These are phyloP conservation scores for Poeciliopsis presidionis DNA, from an alignment of 2,797 vertebrate genomes.

Conservation along the genomic window DNA sequence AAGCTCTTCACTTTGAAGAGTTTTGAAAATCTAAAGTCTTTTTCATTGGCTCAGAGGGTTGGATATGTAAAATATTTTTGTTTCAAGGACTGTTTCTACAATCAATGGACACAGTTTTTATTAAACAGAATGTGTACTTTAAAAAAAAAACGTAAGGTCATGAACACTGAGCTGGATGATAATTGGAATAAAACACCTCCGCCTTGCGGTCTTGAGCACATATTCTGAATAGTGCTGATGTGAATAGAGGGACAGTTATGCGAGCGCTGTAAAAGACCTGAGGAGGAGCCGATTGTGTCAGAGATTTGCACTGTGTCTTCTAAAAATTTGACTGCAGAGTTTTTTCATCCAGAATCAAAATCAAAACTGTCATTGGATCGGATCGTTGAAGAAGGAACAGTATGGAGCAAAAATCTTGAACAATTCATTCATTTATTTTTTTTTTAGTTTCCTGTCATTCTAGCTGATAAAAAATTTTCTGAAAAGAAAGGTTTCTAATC, in stretches of 20 bases:
- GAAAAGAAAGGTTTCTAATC: neutral
- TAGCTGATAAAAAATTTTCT: neutral
- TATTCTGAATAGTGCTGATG: neutral
- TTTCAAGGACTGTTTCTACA: neutral
- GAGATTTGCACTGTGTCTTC: neutral
- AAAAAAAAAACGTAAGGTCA: neutral
- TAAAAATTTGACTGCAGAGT: conserved; percentile 11
- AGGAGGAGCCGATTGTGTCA: conserved; percentile 10
- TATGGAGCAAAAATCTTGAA: neutral
- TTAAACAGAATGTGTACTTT: neutral
- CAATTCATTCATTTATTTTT: neutral
- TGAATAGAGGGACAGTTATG: neutral
- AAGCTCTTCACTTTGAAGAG: neutral
- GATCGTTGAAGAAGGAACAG: neutral
- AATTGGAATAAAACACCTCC: neutral
- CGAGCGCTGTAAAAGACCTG: neutral
- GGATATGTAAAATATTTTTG: neutral
- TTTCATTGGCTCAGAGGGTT: neutral
- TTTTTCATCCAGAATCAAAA: conserved; percentile 17
- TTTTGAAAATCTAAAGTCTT: neutral
- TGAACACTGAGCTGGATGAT: conserved; percentile 1
- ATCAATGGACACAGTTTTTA: neutral
- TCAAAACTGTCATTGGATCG: conserved; percentile 18
- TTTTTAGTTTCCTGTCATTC: neutral
- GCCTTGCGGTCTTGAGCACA: neutral